These are phyloP conservation scores for Pachypanchax playfairii DNA, from an alignment of 2,113 vertebrate species.

Conservation along the genomic window DNA sequence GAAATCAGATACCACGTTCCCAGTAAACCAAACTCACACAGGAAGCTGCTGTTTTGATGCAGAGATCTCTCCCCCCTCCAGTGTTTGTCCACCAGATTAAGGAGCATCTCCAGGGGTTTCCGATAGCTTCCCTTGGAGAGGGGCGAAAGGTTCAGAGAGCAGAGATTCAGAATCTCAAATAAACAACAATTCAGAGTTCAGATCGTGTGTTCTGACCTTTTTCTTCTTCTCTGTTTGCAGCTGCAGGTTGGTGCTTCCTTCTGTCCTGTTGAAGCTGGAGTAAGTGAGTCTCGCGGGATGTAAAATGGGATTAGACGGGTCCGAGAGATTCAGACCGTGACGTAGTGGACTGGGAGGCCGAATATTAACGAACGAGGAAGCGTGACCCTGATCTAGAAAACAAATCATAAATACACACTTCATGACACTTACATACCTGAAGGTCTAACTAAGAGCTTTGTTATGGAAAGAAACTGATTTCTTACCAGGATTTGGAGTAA, in stretches of 20 bases:
- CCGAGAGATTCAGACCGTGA: slow-evolving; percentile 53
- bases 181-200: too few species aligned
- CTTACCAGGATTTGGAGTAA: slow-evolving; percentile 73
- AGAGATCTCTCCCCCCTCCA: slow-evolving; percentile 78
- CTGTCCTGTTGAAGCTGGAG: slow-evolving; percentile 45
- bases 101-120: slow-evolving; percentile 77
- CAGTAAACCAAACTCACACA: slow-evolving; percentile 74
- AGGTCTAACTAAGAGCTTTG: background rate
- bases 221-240: slow-evolving; percentile 46
- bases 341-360: slow-evolving; percentile 55
- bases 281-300: slow-evolving; percentile 66
- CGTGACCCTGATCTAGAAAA: slow-evolving; percentile 50
- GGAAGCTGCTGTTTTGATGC: slow-evolving; percentile 79
- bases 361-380: slow-evolving; percentile 53
- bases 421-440: background rate
- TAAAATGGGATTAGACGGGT: slow-evolving; percentile 60
- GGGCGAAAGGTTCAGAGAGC: too few species aligned
- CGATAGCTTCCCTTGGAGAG: slow-evolving; percentile 57
- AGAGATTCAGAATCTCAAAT: slow-evolving; percentile 5
- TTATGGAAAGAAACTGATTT: slow-evolving; percentile 4
- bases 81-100: slow-evolving; percentile 82
- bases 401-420: background rate
- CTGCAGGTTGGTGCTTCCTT: slow-evolving; percentile 16
- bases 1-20: slow-evolving; percentile 35
- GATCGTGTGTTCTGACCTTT: too few species aligned